Base-by-base conservation (phyloP, 1,140 invertebrate genomes). In the Ganaspis sp. region DNA sequence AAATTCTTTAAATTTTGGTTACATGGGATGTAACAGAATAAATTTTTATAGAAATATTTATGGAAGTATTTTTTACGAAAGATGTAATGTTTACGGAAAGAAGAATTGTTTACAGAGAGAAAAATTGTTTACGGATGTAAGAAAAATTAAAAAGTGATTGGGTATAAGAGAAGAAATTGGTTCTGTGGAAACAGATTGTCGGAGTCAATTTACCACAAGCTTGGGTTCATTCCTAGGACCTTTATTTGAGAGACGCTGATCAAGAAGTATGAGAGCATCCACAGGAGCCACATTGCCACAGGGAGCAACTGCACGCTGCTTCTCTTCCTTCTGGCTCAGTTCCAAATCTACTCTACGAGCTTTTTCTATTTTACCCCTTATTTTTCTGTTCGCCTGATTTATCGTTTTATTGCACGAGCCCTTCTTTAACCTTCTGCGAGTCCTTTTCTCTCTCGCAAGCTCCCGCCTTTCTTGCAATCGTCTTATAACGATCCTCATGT, bases 341-440 rank as follows among this genome's bases (percentile, higher is more conserved):
- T 87, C 86, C 87, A 89, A 88, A 84, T 87, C 81, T 83, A 84
- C 84, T 87, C 81, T 84, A 85, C 83, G 73, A 85, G 79, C 83
- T 84, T 89, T 87, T 89, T 87, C 81, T 88, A 84, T 87, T 87
- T 87, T 74, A 83, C 80, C 76, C 82, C 78, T 53, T 72, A 83
- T 84, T 84, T 84, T 80, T 81, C 84, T 79, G 80, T 87, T 84
- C 83, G 58, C 26, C 75, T 87, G 85, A 86, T 89, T 87, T 88
- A 87, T 87, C 79, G 78, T 78, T 86, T 82, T 83, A 87, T 88
- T 82, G 79, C 77, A 72, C 79, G 69, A 73, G 23, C 29, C 49
- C 23, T 73, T 49, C n/a, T n/a, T 29, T 23, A 58, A 23, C 54
- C 54, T 23, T 4, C 21, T 23, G 42, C n/a, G 0, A 12, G 3